Percentiles rank a stretch among this genome's conserved stretches.
Evolutionary conservation across 2,888 invertebrate genomes (phyloP).

Genomic region (Eristalinus sepulchralis): DNA sequence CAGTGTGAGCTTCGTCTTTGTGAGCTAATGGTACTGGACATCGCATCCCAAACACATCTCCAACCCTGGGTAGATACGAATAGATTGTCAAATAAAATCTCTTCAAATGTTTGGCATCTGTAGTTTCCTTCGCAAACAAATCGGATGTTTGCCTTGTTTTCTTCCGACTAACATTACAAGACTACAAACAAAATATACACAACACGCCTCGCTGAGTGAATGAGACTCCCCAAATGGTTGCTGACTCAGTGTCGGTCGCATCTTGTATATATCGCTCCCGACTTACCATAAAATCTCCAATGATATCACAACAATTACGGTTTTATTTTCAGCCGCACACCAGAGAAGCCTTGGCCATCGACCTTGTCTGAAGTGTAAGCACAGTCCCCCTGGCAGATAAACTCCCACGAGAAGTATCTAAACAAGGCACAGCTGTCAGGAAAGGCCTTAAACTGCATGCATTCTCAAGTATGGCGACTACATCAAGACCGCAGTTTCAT

Average conservation of each 20-base stretch:
- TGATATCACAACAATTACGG: not conserved
- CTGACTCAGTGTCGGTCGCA: not conserved
- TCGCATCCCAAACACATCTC: too few species aligned
- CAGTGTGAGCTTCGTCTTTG: too few species aligned
- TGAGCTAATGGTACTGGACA: too few species aligned
- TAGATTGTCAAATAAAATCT: not conserved
- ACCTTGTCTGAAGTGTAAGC: not conserved
- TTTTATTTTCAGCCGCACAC: not conserved
- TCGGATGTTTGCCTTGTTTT: not conserved
- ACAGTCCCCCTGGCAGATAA: not conserved
- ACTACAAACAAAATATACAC: not conserved
- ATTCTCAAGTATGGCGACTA: slow-evolving; percentile 10
- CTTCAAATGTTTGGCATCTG: not conserved
- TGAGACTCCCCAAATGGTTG: not conserved
- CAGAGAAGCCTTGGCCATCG: not conserved
- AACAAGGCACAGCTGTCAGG: not conserved
- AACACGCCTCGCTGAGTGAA: not conserved
- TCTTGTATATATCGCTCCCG: not conserved
- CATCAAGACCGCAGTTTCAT: slow-evolving; percentile 2
- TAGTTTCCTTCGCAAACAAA: not conserved
- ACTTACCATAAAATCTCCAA: not conserved
- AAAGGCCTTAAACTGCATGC: not conserved
- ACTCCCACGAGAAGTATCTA: not conserved
- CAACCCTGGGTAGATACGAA: too few species aligned
- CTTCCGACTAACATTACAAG: not conserved